phyloP scores from a whole-genome alignment of 2,797 vertebrate genomes.

The Sebastes steindachneri region DNA sequence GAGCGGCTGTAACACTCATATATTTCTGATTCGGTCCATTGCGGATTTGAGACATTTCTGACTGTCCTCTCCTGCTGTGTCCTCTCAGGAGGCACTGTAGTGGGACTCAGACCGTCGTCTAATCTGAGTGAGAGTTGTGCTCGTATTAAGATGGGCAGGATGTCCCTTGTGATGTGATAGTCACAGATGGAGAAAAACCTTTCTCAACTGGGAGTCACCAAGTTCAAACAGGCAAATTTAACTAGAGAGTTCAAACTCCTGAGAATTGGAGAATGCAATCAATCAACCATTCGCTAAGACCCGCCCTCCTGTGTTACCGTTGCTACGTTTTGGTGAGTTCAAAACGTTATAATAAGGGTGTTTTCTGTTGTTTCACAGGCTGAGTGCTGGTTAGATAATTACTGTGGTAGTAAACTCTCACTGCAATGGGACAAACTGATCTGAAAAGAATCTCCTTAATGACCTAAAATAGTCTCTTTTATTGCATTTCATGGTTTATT shows the following conservation, averaged over 20 bases:
- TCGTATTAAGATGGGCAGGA: background rate
- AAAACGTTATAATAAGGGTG: background rate
- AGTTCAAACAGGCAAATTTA: background rate
- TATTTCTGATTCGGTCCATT: background rate
- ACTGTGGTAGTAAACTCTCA: background rate
- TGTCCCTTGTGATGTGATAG: background rate
- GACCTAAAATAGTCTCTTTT: background rate
- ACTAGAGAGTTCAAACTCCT: background rate
- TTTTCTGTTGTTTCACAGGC: background rate
- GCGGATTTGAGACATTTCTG: background rate
- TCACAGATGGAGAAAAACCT: background rate
- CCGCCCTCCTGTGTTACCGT: background rate
- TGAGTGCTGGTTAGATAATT: background rate
- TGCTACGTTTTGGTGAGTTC: background rate
- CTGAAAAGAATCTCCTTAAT: background rate
- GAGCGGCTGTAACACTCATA: background rate
- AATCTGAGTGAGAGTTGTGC: background rate
- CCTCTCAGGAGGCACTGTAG: background rate
- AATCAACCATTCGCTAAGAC: background rate
- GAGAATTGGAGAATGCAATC: background rate
- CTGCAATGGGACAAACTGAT: background rate
- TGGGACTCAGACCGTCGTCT: background rate
- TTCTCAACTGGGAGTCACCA: background rate
- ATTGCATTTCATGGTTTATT: background rate
- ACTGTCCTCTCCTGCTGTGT: conserved; percentile 2